Evolutionary conservation across 2,113 vertebrate genomes (phyloP).

Genomic region (Shinisaurus crocodilurus): DNA sequence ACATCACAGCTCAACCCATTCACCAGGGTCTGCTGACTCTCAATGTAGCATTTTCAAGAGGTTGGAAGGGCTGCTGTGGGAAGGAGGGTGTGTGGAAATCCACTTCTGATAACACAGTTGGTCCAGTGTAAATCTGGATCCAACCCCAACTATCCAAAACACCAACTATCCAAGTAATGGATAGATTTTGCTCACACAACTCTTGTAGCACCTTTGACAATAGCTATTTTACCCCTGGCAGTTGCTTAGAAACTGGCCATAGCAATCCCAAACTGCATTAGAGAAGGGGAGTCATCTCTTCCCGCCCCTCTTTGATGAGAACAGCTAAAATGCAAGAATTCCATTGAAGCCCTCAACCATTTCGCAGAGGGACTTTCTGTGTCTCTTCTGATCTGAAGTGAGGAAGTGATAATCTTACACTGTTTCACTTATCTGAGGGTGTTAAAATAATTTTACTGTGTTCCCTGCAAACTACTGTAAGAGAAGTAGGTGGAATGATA

Average conservation of each 20-base stretch:
- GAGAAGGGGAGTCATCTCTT: background rate
- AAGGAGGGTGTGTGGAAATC: too few relatives aligned
- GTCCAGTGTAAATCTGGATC: too few relatives aligned
- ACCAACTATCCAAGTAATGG: background rate
- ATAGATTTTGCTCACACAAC: background rate
- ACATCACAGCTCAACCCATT: too few relatives aligned
- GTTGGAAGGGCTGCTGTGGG: too few relatives aligned
- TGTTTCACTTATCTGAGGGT: conserved; percentile 56
- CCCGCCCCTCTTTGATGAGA: background rate
- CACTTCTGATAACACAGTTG: too few relatives aligned
- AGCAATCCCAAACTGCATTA: conserved; percentile 20
- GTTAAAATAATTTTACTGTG: conserved; percentile 44
- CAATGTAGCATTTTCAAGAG: too few relatives aligned
- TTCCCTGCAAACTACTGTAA: conserved; percentile 38
- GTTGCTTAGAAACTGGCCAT: background rate
- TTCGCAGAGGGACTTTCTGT: conserved; percentile 5
- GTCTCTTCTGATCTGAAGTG: conserved; percentile 41
- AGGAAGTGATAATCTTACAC: conserved; percentile 54
- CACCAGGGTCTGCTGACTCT: too few relatives aligned
- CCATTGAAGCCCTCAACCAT: conserved; percentile 17
- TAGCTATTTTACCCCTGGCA: background rate
- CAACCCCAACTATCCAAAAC: too few relatives aligned
- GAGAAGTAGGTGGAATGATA: conserved; percentile 41
- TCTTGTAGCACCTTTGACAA: background rate
- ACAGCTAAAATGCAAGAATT: conserved; percentile 13